Evolutionary conservation across 2,113 vertebrate species (phyloP).

Genomic region (Peromyscus polionotus): DNA sequence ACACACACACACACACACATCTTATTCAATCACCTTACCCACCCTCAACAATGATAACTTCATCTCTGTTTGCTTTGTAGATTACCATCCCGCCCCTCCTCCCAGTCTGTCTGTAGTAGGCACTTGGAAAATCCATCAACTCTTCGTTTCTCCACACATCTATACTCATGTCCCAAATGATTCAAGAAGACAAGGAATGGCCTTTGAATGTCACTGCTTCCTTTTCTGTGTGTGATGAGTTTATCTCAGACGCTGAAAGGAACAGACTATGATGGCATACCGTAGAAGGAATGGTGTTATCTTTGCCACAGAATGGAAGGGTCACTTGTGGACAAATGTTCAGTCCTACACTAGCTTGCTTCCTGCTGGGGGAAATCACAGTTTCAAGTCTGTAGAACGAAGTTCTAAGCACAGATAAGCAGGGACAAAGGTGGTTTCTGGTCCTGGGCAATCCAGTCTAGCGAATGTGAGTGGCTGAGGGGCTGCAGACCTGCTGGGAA

Average conservation of each 20-base stretch:
- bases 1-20: neutral
- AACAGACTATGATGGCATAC: neutral
- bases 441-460: neutral
- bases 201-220: neutral
- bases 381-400: neutral
- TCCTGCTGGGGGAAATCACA: slow-evolving; percentile 4
- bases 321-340: neutral
- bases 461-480: neutral
- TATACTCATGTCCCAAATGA: neutral
- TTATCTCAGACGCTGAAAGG: slow-evolving; percentile 9
- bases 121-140: neutral
- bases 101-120: neutral
- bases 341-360: slow-evolving; percentile 2
- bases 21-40: neutral
- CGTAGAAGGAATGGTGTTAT: neutral
- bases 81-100: neutral
- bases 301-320: slow-evolving; percentile 42
- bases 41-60: neutral
- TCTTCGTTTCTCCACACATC: slow-evolving; percentile 6
- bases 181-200: neutral
- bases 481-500: neutral
- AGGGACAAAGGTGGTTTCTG: neutral
- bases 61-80: neutral
- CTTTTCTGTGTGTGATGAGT: slow-evolving; percentile 31
- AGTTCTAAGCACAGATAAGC: neutral